Conservation (phyloP, 2,113 vertebrate species). For the Crotalus tigris region DNA sequence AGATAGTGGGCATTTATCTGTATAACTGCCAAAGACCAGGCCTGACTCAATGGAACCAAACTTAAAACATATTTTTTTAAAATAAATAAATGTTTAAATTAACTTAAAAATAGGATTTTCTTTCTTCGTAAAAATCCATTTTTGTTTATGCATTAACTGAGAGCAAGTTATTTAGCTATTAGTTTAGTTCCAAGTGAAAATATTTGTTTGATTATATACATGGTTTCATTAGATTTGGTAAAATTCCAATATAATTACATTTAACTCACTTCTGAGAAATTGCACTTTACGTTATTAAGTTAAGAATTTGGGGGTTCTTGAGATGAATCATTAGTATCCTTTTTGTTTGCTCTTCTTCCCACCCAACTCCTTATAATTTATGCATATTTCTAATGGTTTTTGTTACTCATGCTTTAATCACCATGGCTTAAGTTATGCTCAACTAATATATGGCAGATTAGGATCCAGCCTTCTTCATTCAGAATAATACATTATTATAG, state of each 20-base stretch:
- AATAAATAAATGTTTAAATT: background rate
- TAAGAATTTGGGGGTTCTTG: background rate
- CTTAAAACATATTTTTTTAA: background rate
- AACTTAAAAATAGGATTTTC: background rate
- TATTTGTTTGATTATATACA: background rate
- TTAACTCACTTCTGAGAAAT: background rate
- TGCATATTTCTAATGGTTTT: background rate
- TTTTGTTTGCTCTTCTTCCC: background rate
- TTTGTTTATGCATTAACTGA: background rate
- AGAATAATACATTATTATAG: background rate
- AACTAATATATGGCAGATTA: background rate
- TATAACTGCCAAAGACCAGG: background rate
- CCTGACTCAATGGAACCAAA: background rate
- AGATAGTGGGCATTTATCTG: background rate
- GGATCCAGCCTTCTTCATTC: background rate
- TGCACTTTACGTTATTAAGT: background rate
- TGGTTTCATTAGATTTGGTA: background rate
- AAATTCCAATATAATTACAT: background rate
- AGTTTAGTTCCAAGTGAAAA: background rate
- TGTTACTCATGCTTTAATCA: background rate
- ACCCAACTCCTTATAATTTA: background rate
- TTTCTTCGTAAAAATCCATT: background rate
- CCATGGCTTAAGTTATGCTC: background rate
- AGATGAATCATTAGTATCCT: background rate
- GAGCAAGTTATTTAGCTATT: background rate